phyloP scores from a whole-genome alignment of 2,113 vertebrate species.

The Lepus americanus region DNA sequence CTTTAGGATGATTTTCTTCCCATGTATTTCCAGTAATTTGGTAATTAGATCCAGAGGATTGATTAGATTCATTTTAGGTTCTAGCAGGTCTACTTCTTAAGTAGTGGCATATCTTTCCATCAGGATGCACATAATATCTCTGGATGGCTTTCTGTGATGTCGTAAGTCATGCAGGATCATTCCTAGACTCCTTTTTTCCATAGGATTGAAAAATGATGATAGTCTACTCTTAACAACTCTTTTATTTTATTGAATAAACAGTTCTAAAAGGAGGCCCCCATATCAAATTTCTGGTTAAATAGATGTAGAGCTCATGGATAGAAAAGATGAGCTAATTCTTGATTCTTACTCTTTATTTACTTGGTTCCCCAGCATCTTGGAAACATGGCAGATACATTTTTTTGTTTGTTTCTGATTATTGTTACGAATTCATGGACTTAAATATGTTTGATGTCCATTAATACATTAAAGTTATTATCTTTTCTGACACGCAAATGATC shows the following conservation, averaged over 20 bases:
- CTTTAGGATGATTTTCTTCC: slow-evolving; percentile 23
- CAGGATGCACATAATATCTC: not conserved
- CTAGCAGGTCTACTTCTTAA: not conserved
- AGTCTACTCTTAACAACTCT: not conserved
- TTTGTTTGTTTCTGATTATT: not conserved
- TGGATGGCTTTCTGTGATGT: not conserved
- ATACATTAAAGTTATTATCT: not conserved
- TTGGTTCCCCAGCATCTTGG: not conserved
- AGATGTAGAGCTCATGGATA: not conserved
- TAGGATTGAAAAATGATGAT: not conserved
- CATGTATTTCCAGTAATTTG: not conserved
- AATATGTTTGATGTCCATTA: not conserved
- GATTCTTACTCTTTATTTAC: not conserved
- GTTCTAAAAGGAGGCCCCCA: not conserved
- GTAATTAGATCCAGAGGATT: not conserved
- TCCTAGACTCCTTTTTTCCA: not conserved
- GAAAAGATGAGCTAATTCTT: not conserved
- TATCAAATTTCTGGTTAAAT: not conserved
- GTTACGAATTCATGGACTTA: not conserved
- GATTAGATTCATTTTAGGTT: not conserved
- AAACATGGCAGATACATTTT: not conserved
- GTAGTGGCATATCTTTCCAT: not conserved
- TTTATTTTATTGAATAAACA: not conserved
- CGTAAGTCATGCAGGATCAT: not conserved
- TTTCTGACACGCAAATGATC: not conserved